A percentile compares a stretch with the other conserved stretches of the same genome.
phyloP scores from a whole-genome alignment of 2,888 invertebrate species.

The Spicauda simplicius region DNA sequence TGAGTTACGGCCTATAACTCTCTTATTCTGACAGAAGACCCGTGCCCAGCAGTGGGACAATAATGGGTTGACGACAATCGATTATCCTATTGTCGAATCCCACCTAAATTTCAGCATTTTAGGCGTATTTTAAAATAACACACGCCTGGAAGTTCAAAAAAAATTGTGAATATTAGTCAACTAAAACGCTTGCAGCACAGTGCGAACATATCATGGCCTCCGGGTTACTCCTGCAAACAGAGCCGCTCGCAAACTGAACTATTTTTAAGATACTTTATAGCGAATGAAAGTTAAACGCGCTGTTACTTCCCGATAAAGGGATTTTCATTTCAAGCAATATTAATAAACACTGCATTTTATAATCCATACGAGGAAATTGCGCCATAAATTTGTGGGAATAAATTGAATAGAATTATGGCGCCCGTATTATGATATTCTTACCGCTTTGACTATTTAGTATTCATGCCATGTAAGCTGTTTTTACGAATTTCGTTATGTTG shows the following conservation, averaged over 20 bases:
- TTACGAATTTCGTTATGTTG: conserved; percentile 22
- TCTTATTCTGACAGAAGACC: too few species aligned
- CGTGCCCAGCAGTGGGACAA: too few species aligned
- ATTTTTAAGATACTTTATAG: not conserved
- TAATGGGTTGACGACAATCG: too few species aligned
- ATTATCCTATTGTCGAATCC: too few species aligned
- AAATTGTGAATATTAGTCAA: too few species aligned
- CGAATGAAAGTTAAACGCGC: not conserved
- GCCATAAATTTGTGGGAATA: conserved; percentile 23
- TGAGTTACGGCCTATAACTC: too few species aligned
- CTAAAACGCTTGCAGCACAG: too few species aligned
- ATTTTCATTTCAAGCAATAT: conserved; percentile 5
- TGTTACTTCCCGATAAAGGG: not conserved
- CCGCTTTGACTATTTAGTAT: conserved; percentile 22
- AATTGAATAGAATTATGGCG: conserved; percentile 31
- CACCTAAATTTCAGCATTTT: too few species aligned
- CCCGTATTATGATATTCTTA: conserved; percentile 22
- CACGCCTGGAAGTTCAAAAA: too few species aligned
- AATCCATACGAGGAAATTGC: conserved; percentile 26
- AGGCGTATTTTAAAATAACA: too few species aligned
- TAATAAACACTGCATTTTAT: conserved; percentile 30
- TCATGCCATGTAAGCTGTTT: conserved; percentile 25
- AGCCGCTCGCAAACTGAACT: not conserved
- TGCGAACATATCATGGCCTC: too few species aligned
- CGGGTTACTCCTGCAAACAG: too few species aligned